Conservation (phyloP, 2,888 invertebrate species). For the Tenodera sinensis region DNA sequence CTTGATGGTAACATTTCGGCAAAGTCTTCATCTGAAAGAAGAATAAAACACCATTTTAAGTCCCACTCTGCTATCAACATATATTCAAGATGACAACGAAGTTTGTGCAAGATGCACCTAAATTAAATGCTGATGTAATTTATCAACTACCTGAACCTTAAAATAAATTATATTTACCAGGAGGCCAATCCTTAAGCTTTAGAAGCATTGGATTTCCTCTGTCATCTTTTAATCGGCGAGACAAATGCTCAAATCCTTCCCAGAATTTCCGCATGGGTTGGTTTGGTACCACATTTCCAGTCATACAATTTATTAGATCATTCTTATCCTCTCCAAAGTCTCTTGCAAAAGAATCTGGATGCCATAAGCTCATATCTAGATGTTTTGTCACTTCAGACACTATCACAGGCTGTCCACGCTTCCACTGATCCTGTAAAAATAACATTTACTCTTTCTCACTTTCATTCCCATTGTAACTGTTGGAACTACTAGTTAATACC, state of each 20-base stretch:
- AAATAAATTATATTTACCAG: conserved; percentile 45
- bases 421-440: conserved; percentile 78
- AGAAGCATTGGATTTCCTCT: conserved; percentile 82
- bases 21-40: conserved; percentile 53
- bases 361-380: conserved; percentile 80
- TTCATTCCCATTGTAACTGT: no score
- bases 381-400: conserved; percentile 82
- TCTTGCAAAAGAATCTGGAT: conserved; percentile 81
- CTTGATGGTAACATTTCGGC: conserved; percentile 59
- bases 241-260: conserved; percentile 91
- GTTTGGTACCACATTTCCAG: conserved; percentile 83
- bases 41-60: not conserved
- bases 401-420: conserved; percentile 88
- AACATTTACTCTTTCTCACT: conserved; percentile 35
- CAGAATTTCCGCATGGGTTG: conserved; percentile 92
- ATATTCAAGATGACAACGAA: conserved; percentile 32
- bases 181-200: conserved; percentile 97
- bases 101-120: conserved; percentile 37
- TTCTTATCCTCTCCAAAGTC: conserved; percentile 92
- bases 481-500: conserved; percentile 36
- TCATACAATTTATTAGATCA: conserved; percentile 90
- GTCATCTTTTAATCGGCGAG: conserved; percentile 75
- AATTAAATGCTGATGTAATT: no score
- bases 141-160: no score
- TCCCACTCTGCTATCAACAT: conserved; percentile 37